Conservation (phyloP, 2,113 vertebrate genomes). For the Oncorhynchus keta region DNA sequence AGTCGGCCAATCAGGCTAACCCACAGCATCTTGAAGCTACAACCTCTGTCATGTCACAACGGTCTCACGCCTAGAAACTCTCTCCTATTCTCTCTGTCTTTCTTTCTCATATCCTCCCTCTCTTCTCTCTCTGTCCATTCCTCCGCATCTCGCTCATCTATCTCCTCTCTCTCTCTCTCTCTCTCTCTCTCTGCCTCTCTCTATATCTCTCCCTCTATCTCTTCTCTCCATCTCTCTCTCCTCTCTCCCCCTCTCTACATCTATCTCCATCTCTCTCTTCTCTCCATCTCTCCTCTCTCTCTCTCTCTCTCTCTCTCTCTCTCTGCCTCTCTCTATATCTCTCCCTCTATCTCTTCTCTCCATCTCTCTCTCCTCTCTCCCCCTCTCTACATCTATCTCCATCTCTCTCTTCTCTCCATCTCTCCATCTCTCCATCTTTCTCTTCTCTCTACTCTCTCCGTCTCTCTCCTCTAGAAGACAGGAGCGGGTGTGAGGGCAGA, state of each 20-base stretch:
- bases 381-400: neutral
- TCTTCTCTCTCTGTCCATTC: neutral
- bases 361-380: neutral
- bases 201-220: too few relatives aligned
- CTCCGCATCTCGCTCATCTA: too few relatives aligned
- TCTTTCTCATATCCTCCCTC: neutral
- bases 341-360: too few relatives aligned
- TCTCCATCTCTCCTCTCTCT: neutral
- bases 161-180: too few relatives aligned
- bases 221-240: too few relatives aligned
- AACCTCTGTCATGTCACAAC: neutral
- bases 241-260: too few relatives aligned
- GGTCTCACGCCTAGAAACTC: too few relatives aligned
- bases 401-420: neutral
- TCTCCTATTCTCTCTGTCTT: neutral
- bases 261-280: too few relatives aligned
- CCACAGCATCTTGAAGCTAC: slow-evolving; percentile 29
- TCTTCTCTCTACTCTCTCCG: neutral
- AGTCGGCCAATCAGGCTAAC: slow-evolving; percentile 39
- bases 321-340: neutral
- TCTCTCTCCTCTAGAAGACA: slow-evolving; percentile 73
- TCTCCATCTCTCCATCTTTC: neutral
- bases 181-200: neutral
- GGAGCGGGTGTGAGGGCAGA: slow-evolving; percentile 88
- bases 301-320: neutral